A percentile compares a stretch with the other conserved stretches of the same genome.
Conservation (phyloP, 2,113 vertebrate genomes). For the Lophotis ruficrista region DNA sequence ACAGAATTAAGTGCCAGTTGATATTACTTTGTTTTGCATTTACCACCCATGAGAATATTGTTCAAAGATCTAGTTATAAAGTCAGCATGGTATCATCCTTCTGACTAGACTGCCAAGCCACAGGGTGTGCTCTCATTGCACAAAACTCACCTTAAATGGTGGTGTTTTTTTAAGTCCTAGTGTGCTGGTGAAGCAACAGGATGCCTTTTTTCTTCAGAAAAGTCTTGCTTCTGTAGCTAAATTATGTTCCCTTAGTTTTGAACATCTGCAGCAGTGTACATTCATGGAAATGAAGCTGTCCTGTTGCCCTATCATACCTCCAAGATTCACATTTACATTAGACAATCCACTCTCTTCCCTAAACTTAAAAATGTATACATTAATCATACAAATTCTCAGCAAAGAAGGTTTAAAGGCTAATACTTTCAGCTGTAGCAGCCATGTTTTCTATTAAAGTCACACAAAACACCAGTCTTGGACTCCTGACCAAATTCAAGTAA, state of each 20-base stretch:
- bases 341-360: neutral
- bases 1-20: slow-evolving; percentile 96
- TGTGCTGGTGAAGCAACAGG: slow-evolving; percentile 82
- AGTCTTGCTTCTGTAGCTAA: slow-evolving; percentile 61
- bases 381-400: neutral
- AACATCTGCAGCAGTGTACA: slow-evolving; percentile 56
- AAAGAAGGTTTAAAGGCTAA: neutral
- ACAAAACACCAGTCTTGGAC: neutral
- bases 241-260: slow-evolving; percentile 52
- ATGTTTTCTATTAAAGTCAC: neutral
- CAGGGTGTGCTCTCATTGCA: slow-evolving; percentile 77
- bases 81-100: slow-evolving; percentile 84
- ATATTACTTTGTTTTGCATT: slow-evolving; percentile 94
- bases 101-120: slow-evolving; percentile 81
- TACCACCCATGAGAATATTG: slow-evolving; percentile 86
- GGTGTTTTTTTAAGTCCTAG: slow-evolving; percentile 77
- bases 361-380: neutral
- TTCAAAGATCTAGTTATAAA: slow-evolving; percentile 86
- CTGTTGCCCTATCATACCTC: neutral
- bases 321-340: neutral
- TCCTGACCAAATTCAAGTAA: slow-evolving; percentile 11
- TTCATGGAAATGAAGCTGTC: slow-evolving; percentile 22
- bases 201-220: slow-evolving; percentile 71
- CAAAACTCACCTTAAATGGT: slow-evolving; percentile 84
- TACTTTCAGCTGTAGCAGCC: neutral